Base-by-base conservation (phyloP, 2,888 invertebrate species). In the Cistogaster globosa region DNA sequence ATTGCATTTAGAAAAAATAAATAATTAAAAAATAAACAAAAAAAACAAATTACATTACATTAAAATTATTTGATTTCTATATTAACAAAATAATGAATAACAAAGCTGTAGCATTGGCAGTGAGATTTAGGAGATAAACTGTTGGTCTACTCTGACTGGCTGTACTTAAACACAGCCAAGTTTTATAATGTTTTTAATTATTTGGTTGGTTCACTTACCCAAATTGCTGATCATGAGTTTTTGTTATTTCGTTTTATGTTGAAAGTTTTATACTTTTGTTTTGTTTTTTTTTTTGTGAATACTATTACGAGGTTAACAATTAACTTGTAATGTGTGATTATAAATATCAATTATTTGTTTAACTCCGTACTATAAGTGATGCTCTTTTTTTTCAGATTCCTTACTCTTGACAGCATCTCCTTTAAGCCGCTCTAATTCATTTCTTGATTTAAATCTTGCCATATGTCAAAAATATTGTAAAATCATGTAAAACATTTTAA, bases 71-170 rank as follows among this genome's bases (percentile, higher is more conserved):
- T 3, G 45, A 14, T 48, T 4, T 53, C 9, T 9, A 18, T 53
- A 53, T 20, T 12, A 62, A 5, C 6, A 2, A 72, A 48, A 32
- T 22, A 62, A 16, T 26, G 16, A 16, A 60, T 14, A 68, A 32
- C n/a, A 51, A 55, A n/a, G 57, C 68, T 62, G 53, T 75, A 68
- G 60, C 74, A 80, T 74, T 80, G 74, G 67, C 60, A 74, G 36
- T 60, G 74, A 74, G 14, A 16, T 51, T 62, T 45, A n/a, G 55
- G 32, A 32, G 8, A 32, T 32, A 32, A 32, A 32, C 42, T 42
- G 42, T 1, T 38, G 7, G 38, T 38, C 38, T 38, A 4, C 4
- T 38, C 38, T 7, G 38, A 38, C 38, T 38, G 38, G 38, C 6
- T 45, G 26, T 6, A 51, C 20, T 38, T 26, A 26, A 26, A 26